Conservation (phyloP, 1,140 invertebrate genomes). For the Ceratitis capitata region DNA sequence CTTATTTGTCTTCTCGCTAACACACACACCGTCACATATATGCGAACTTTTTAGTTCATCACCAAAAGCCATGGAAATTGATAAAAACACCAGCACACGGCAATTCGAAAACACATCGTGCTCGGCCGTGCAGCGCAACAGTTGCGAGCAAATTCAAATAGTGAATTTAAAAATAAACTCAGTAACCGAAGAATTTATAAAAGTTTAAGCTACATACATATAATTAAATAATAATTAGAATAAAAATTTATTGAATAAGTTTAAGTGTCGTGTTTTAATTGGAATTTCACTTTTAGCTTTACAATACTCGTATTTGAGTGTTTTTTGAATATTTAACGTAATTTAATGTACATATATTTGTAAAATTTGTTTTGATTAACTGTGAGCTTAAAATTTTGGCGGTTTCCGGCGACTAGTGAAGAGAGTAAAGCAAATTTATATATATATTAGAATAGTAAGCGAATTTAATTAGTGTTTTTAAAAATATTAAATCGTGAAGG, state of each 20-base stretch:
- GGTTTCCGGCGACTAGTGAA: background rate
- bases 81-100: conserved; percentile 24
- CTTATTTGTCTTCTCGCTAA: background rate
- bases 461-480: too few species aligned
- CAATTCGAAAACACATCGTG: background rate
- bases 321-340: too few species aligned
- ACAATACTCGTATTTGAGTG: too few species aligned
- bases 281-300: too few species aligned
- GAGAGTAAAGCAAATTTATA: too few species aligned
- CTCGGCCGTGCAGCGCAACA: background rate
- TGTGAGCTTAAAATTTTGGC: background rate
- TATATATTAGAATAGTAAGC: too few species aligned
- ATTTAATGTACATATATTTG: too few species aligned
- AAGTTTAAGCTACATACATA: background rate
- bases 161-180: background rate
- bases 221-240: too few species aligned
- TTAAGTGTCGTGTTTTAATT: too few species aligned
- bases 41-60: background rate
- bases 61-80: background rate
- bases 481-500: too few species aligned
- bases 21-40: background rate
- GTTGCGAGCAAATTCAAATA: background rate
- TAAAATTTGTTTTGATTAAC: too few species aligned
- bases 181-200: background rate
- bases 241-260: too few species aligned